Percentiles rank a stretch among this genome's conserved stretches.
Evolutionary conservation across 1,140 invertebrate species (phyloP).

Genomic region (Mizuhopecten yessoensis): DNA sequence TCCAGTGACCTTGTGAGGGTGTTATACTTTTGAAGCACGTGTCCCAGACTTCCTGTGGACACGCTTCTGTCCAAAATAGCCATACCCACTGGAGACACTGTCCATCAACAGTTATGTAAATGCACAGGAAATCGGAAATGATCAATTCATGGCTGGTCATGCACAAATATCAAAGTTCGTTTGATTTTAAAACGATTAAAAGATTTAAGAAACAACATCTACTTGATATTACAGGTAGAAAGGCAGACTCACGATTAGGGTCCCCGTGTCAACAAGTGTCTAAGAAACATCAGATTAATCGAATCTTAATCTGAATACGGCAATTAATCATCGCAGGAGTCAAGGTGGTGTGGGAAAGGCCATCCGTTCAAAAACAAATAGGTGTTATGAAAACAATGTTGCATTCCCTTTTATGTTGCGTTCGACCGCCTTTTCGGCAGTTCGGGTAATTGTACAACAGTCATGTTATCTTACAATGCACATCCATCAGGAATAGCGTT

Average conservation of each 20-base stretch:
- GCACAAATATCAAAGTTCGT: conserved; percentile 34
- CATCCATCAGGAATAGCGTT: no score
- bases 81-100: not conserved
- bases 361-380: no score
- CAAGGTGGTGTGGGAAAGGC: no score
- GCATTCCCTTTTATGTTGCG: no score
- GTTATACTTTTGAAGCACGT: not conserved
- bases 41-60: conserved; percentile 4
- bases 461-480: no score
- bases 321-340: not conserved
- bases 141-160: not conserved
- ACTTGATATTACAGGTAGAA: not conserved
- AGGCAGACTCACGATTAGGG: not conserved
- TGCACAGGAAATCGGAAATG: not conserved
- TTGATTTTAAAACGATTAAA: not conserved
- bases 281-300: not conserved
- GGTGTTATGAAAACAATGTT: no score
- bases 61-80: not conserved
- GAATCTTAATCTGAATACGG: not conserved
- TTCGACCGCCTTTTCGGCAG: no score
- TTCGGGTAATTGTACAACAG: no score
- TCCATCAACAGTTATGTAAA: not conserved
- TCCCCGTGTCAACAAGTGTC: not conserved
- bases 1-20: conserved; percentile 11
- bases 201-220: not conserved